Evolutionary conservation across 2,113 vertebrate species (phyloP), one percentile per base, ranked within the genome.

Genomic region (Larimichthys polyactis): DNA sequence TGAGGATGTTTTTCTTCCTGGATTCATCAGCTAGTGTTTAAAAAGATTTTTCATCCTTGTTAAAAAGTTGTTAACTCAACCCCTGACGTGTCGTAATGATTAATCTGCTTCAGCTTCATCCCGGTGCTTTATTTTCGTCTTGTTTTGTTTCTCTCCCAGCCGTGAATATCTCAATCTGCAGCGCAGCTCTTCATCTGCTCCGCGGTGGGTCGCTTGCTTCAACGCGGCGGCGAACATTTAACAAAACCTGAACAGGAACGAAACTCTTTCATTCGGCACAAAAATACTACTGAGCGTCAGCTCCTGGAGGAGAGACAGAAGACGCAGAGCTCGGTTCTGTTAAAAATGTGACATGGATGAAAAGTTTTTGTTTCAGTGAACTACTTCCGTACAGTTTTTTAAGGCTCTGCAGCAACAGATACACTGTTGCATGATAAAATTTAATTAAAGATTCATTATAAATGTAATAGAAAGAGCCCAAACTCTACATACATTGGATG

Each of bases 351-450:
- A 84, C 70, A 40, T 36, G 46, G 67, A 14, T 2, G 68, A 60
- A 48, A 85, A 65, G 60, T 83, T 71, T 62, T 71, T 59, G 46
- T 84, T 72, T 82, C 71, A 59, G 48, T 72, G 43, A 82, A 58
- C 9, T 48, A 27, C n/a, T 83, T 82, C 10, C 1, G 2, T 60
- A 0, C 15, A 49, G 58, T 69, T 36, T 85, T 68, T 73, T 48
- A 49, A 49, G 52, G 11, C 48, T 79, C 8, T 20, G 60, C 55
- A 46, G 75, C 71, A 46, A 75, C 66, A 75, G 22, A 48, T 5
- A n/a, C n/a, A n/a, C n/a, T 0, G 54, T 17, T 63, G 17, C n/a
- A 16, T 0, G 0, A 17, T 58, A 11, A 40, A 24, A 19, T 24
- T 14, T 2, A 7, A 46, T 55, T 9, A n/a, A 44, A 55, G 6